phyloP scores from a whole-genome alignment of 1,140 invertebrate species.

The Phthorimaea operculella region DNA sequence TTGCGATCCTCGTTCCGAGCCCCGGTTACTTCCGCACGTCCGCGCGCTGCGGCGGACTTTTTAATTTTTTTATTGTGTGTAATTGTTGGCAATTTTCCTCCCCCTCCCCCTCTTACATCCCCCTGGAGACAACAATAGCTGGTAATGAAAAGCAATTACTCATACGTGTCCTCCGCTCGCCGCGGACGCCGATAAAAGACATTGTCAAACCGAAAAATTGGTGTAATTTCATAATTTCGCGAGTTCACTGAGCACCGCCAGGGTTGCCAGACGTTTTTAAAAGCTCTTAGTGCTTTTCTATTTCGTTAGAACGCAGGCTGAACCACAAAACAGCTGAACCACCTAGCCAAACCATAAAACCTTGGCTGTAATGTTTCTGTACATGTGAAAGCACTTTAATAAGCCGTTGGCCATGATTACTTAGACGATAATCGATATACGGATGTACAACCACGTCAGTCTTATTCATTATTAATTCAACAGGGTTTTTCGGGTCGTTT shows the following conservation, averaged over 20 bases:
- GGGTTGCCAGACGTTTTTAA: no score
- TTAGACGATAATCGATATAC: no score
- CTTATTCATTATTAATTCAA: no score
- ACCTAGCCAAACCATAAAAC: no score
- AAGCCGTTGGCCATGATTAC: no score
- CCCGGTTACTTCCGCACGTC: not conserved
- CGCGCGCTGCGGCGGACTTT: conserved; percentile 24
- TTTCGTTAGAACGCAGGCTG: no score
- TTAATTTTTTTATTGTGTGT: conserved; percentile 62
- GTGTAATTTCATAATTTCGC: conserved; percentile 59
- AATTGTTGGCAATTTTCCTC: conserved; percentile 57
- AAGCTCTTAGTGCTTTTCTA: no score
- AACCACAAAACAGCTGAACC: no score
- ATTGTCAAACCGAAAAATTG: conserved; percentile 57
- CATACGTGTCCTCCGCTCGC: conserved; percentile 51
- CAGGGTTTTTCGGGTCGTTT: no score
- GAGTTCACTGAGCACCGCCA: not conserved
- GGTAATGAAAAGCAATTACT: conserved; percentile 66
- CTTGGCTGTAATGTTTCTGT: no score
- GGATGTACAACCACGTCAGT: no score
- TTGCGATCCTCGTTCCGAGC: not conserved
- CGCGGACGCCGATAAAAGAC: conserved; percentile 55
- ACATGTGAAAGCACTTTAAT: no score
- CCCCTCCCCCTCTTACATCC: conserved; percentile 11
- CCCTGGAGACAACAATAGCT: conserved; percentile 51